Base-by-base conservation (phyloP, 2,888 invertebrate genomes). In the Didymodactylos carnosus region DNA sequence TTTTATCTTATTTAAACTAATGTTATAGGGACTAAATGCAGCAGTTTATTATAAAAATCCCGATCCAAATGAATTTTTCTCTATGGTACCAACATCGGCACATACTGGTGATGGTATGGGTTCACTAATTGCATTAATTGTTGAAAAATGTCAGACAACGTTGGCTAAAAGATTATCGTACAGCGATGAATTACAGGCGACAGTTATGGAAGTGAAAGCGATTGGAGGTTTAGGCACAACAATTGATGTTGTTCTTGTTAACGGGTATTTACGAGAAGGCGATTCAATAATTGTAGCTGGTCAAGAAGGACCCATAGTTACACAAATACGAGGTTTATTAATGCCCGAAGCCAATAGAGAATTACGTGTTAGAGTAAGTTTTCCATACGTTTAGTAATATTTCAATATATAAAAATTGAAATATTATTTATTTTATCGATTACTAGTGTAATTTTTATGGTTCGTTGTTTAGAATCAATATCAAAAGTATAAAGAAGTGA, bases 341-440 rank as follows among this genome's bases (percentile, higher is more conserved):
- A 94, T 95, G 92, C 98, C 98, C 3, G 93, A 95, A 81, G 95
- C 98, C 0, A 88, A 99, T 87, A 92, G 91, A 84, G 98, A 99
- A 83, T 86, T 98, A 70, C 86, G 98, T 78, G 95, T 99, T 7
- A 98, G 86, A 84, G 84, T 83, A 76, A 84, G 84, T 0, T 99
- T 95, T 81, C 7, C 6, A 23, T 23, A 23, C 11, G 10, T 4
- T 49, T 23, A 49, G 11, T 49, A 7, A 23, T 3, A 2, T 2
- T 11, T 49, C 5, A 7, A 4, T 27, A 40, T 19, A n/a, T 72
- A 5, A 16, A 40, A n/a, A 25, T 72, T 16, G 72, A 72, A 43
- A 39, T 8, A 2, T n/a, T n/a, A n/a, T n/a, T 16, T 3, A 14
- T 35, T 69, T 13, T 29, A 43, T 19, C 19, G 71, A 40, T 23